A percentile compares a stretch with the other conserved stretches of the same genome.
Evolutionary conservation across 2,888 invertebrate species (phyloP).

Genomic region (Tetragonisca angustula): DNA sequence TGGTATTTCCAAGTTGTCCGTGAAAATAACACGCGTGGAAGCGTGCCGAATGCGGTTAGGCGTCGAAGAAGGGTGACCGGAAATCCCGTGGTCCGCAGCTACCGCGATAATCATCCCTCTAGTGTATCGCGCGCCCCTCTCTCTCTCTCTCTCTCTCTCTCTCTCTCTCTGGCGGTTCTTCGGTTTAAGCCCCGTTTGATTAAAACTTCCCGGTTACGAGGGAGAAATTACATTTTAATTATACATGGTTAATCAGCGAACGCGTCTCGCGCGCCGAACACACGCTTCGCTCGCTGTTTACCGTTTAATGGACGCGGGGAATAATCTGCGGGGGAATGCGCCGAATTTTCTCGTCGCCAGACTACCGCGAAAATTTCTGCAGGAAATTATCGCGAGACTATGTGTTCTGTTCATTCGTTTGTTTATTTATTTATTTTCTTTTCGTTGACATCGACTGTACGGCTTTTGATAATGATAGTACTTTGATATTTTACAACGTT

Average conservation of each 20-base stretch:
- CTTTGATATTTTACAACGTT: too few relatives aligned
- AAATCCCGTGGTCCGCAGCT: background rate
- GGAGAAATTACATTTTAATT: constrained; percentile 63
- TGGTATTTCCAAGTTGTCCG: background rate
- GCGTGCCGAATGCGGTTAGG: background rate
- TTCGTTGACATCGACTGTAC: too few relatives aligned
- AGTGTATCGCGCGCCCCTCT: background rate
- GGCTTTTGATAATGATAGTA: too few relatives aligned
- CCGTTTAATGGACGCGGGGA: constrained; percentile 46
- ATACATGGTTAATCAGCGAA: constrained; percentile 62
- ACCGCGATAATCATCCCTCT: constrained; percentile 42
- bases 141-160: background rate
- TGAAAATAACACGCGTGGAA: background rate
- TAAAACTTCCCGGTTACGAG: constrained; percentile 45
- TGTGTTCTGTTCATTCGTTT: background rate
- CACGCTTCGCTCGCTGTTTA: constrained; percentile 30
- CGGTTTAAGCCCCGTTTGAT: constrained; percentile 44
- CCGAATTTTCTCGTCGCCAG: constrained; percentile 47
- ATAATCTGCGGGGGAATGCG: constrained; percentile 36
- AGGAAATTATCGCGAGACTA: background rate
- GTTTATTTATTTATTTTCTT: too few relatives aligned
- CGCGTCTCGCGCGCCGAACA: background rate
- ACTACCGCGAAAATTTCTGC: background rate
- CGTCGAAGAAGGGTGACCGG: background rate
- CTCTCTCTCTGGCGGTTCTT: constrained; percentile 8